Evolutionary conservation across 2,797 vertebrate genomes (phyloP), one percentile per base, ranked within the genome.

Genomic region (Microctenopoma steveboyesi): DNA sequence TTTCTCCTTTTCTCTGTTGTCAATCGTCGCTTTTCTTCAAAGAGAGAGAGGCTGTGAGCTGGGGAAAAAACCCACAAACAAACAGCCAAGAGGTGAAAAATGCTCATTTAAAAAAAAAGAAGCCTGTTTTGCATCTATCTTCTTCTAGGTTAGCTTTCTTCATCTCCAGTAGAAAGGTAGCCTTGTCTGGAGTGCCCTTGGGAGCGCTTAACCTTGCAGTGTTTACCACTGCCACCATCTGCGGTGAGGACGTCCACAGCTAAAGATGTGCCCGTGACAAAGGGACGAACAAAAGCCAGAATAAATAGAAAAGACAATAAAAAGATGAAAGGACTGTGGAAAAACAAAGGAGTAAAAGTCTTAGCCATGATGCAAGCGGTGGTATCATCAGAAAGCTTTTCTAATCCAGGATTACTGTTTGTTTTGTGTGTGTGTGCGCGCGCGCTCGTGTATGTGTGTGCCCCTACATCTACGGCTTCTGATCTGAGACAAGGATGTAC

Each of bases 401-500:
- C 69, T 93, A 93, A 93, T 93, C 93, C 88, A 43, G 87, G 90
- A 92, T 92, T 93, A 92, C 69, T 74, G 72, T 87, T 76, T 89
- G 74, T 88, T 66, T 78, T 75, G 39, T 80, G 69, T 78, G 73
- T 71, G 72, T 80, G 69, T 72, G 62, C 72, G 46, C 49, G 54
- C 35, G 49, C 59, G 40, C 28, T 37, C 48, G 27, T 74, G 42
- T 43, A 59, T 57, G 45, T 40, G 40, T 80, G 64, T 59, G 28
- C 33, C 33, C 37, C 52, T 60, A 52, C 68, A 64, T 71, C 64
- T 67, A 71, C 61, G 73, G 69, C 54, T 52, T 84, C 65, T 81
- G 80, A 86, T 87, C 76, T 77, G 56, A 81, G 61, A 72, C 57
- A 35, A 57, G 64, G 45, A 18, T 48, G 51, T 35, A 72, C 74